Evolutionary conservation across 2,888 invertebrate species (phyloP).

Genomic region (Zygothrica quintamaculata): DNA sequence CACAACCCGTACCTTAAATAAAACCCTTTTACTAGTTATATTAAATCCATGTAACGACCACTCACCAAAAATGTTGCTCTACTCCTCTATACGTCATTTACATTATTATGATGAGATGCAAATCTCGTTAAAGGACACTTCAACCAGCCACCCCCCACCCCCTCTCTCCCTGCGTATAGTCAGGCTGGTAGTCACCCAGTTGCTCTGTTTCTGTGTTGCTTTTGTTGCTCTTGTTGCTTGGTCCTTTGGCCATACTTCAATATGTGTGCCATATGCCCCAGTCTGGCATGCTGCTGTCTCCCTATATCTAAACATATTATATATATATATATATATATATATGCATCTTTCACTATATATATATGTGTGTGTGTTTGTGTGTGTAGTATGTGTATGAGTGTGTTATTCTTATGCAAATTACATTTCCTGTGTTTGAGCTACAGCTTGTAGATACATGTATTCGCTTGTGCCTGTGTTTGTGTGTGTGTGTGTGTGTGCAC

Average conservation of each 20-base stretch:
- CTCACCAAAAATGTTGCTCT: conserved; percentile 43
- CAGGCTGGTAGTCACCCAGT: conserved; percentile 14
- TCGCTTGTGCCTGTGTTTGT: conserved; percentile 28
- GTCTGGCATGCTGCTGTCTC: conserved; percentile 40
- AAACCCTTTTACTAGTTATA: conserved; percentile 65
- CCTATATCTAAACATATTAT: conserved; percentile 16
- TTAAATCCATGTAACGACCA: conserved; percentile 65
- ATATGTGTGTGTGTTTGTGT: conserved; percentile 11
- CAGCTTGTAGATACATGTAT: conserved; percentile 77
- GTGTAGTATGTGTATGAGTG: conserved; percentile 40
- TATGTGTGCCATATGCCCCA: conserved; percentile 74
- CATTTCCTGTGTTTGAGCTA: conserved; percentile 79
- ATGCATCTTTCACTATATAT: neutral
- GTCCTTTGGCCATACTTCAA: conserved; percentile 70
- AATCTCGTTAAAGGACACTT: conserved; percentile 78
- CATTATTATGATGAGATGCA: conserved; percentile 77
- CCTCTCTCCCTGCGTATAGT: too few relatives aligned
- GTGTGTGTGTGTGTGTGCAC: conserved; percentile 16
- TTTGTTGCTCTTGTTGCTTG: conserved; percentile 38
- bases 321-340: neutral
- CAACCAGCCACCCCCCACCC: conserved; percentile 49
- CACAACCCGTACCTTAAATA: conserved; percentile 45
- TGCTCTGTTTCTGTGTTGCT: conserved; percentile 30
- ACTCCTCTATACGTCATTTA: conserved; percentile 67
- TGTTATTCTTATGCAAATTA: conserved; percentile 79